Evolutionary conservation across 1,140 invertebrate genomes (phyloP).

Genomic region (Drosophila insularis): DNA sequence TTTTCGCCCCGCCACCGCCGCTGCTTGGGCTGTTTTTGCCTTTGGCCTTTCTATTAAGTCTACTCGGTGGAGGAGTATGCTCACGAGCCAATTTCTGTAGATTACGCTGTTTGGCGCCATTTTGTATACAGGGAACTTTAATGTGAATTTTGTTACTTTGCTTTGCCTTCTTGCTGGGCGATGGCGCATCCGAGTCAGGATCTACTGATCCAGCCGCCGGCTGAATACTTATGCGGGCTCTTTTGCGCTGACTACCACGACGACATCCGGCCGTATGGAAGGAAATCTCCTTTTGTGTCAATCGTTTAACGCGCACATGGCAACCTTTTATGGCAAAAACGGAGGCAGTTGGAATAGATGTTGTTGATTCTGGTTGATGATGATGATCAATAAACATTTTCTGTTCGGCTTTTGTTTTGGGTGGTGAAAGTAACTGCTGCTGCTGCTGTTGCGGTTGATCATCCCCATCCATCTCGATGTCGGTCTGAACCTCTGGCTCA

Average conservation of each 20-base stretch:
- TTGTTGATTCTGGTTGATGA: neutral
- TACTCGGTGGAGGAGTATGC: slow-evolving; percentile 45
- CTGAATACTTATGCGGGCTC: slow-evolving; percentile 1
- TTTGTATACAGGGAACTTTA: slow-evolving; percentile 29
- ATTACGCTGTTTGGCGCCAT: slow-evolving; percentile 16
- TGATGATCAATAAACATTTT: slow-evolving; percentile 59
- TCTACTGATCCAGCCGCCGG: neutral
- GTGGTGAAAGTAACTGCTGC: slow-evolving; percentile 4
- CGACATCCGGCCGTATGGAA: neutral
- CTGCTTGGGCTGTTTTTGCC: no score
- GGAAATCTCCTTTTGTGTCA: slow-evolving; percentile 2
- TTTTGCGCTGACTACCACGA: neutral
- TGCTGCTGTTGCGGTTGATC: neutral
- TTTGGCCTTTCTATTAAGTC: neutral
- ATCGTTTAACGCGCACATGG: slow-evolving; percentile 27
- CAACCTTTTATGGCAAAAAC: neutral
- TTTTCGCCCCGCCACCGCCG: no score
- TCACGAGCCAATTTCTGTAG: neutral
- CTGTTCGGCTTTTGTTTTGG: slow-evolving; percentile 61
- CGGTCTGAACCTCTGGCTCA: neutral
- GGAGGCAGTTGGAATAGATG: neutral
- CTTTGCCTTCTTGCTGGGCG: slow-evolving; percentile 29
- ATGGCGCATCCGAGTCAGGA: neutral
- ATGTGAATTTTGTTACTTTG: slow-evolving; percentile 30
- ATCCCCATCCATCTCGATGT: neutral